Evolutionary conservation across 2,797 vertebrate genomes (phyloP).

Genomic region (Lacerta bilineata): DNA sequence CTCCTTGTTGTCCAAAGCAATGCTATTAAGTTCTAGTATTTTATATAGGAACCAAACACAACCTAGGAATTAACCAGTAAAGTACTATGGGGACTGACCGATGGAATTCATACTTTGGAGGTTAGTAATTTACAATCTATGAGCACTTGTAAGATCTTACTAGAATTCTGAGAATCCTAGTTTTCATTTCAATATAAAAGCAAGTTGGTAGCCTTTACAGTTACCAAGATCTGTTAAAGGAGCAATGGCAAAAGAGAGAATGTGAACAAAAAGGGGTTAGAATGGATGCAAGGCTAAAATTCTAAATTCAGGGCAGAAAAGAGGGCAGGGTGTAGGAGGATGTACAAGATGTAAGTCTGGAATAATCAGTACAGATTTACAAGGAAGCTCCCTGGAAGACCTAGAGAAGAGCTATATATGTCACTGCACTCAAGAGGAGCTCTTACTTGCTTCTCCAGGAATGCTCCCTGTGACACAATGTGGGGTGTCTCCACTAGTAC

Average conservation of each 20-base stretch:
- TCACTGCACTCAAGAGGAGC: background rate
- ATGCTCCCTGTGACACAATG: too few species aligned
- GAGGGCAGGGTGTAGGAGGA: background rate
- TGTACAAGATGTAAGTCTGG: background rate
- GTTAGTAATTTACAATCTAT: background rate
- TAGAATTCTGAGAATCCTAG: background rate
- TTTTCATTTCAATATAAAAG: background rate
- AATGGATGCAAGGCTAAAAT: too few species aligned
- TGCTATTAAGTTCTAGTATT: background rate
- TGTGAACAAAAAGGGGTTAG: too few species aligned
- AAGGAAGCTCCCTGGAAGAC: too few species aligned
- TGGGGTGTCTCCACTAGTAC: too few species aligned
- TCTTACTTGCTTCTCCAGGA: background rate
- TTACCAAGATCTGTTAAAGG: background rate
- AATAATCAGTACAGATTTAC: too few species aligned
- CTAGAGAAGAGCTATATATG: background rate
- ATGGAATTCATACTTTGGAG: background rate
- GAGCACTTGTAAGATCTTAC: background rate
- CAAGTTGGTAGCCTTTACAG: background rate
- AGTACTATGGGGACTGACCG: background rate
- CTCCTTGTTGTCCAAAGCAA: conserved; percentile 37
- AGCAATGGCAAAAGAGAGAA: background rate
- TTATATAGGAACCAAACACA: conserved; percentile 32
- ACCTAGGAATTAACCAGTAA: background rate
- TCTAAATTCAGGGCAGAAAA: background rate